Base-by-base conservation (phyloP, 2,888 invertebrate species). In the Stictocephala bisonia region DNA sequence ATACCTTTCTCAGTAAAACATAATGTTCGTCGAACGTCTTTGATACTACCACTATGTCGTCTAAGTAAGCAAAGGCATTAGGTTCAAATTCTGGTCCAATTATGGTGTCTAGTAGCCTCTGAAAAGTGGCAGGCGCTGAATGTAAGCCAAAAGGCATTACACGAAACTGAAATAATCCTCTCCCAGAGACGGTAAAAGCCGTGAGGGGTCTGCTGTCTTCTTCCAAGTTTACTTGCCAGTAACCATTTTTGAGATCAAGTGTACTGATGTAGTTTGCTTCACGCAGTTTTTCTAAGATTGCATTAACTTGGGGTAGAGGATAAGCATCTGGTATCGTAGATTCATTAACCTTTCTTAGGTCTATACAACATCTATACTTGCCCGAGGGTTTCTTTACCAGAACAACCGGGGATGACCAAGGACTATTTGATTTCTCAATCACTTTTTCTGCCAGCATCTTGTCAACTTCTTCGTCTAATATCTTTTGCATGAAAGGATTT, bases 61-160 rank as follows among this genome's bases (percentile, higher is more conserved):
- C 67, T 2, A 67, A n/a, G n/a, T 67, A 67, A 1, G 48, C 48
- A 15, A 48, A 67, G 7, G 26, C 67, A 1, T 48, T 13, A 13
- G 67, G 67, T 3, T 67, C 67, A 22, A 80, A 50, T 27, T 81
- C 79, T 2, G 80, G 79, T 3, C 79, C 79, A 3, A 81, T 76
- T 3, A 81, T 58, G 0, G 27, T 44, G 50, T 81, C 80, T 67
- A 81, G 73, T 22, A 81, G 69, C 1, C 80, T 50, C 66, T 81
- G 80, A 50, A 80, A 81, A 0, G 81, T 80, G 11, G 79, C 79
- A 0, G 80, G 79, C 0, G 80, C 79, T 48, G 78, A 77, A 66
- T 78, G 77, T 2, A 81, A 68, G 1, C 81, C 82, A 76, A 26
- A n/a, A 51, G 81, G 81, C 80, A 82, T 79, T 0, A 79, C 79